Conservation (phyloP, 2,888 invertebrate genomes). For the Phyto melanocephala region DNA sequence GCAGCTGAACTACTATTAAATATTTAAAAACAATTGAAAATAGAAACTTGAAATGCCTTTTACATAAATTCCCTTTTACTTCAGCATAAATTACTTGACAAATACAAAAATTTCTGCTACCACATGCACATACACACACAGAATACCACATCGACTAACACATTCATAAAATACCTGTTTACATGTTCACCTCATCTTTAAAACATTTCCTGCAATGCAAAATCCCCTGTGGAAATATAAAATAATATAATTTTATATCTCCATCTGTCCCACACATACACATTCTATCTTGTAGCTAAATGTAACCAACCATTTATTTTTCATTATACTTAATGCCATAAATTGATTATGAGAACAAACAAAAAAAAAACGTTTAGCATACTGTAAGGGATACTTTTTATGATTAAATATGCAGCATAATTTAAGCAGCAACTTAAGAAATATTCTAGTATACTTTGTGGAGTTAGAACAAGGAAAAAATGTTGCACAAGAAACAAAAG, state of each 20-base stretch:
- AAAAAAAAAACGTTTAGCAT: constrained; percentile 18
- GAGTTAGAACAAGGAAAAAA: neutral
- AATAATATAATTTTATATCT: constrained; percentile 5
- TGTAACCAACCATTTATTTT: constrained; percentile 20
- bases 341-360: constrained; percentile 50
- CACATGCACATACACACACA: neutral
- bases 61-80: no score
- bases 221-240: neutral
- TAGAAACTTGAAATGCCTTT: no score
- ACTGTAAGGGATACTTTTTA: constrained; percentile 41
- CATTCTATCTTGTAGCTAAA: no score
- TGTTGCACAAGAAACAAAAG: neutral
- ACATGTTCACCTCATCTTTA: neutral
- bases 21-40: no score
- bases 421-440: constrained; percentile 41
- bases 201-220: neutral
- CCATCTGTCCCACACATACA: neutral
- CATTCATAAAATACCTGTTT: neutral
- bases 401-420: constrained; percentile 45
- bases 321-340: constrained; percentile 41
- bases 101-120: neutral
- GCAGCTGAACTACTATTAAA: no score
- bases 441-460: constrained; percentile 13
- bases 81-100: neutral
- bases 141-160: neutral